Percentiles rank a stretch among this genome's conserved stretches.
phyloP scores from a whole-genome alignment of 2,113 vertebrate species.

The Gymnarchus niloticus region DNA sequence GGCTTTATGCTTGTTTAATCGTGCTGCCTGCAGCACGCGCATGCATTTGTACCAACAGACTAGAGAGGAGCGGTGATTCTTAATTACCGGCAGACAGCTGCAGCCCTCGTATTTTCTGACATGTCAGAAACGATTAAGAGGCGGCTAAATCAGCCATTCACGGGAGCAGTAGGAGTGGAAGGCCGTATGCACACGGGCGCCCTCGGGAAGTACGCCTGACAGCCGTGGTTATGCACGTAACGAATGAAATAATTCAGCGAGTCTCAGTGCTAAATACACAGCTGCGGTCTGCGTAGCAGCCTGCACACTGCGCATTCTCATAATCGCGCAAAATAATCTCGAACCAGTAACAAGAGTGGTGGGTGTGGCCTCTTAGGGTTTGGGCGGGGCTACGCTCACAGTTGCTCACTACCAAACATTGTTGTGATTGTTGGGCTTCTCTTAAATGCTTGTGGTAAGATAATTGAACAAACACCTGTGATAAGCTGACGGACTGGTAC shows the following conservation, averaged over 20 bases:
- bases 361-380: background rate
- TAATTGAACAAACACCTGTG: background rate
- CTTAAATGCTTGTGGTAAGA: no score
- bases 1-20: background rate
- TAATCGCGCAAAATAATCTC: background rate
- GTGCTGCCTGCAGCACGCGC: background rate
- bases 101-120: background rate
- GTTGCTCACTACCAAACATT: no score
- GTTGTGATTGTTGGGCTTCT: no score
- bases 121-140: background rate
- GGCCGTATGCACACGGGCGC: background rate
- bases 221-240: background rate
- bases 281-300: no score
- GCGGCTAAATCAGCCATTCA: background rate
- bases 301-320: no score
- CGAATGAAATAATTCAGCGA: background rate
- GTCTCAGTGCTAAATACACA: background rate
- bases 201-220: background rate
- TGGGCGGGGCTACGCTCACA: no score
- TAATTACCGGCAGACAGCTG: slow-evolving; percentile 6
- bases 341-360: background rate
- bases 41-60: background rate
- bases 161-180: no score
- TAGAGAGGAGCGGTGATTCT: background rate
- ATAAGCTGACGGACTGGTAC: no score